Percentiles rank a stretch among this genome's conserved stretches.
Conservation (phyloP, 2,797 vertebrate species). For the Alauda arvensis region DNA sequence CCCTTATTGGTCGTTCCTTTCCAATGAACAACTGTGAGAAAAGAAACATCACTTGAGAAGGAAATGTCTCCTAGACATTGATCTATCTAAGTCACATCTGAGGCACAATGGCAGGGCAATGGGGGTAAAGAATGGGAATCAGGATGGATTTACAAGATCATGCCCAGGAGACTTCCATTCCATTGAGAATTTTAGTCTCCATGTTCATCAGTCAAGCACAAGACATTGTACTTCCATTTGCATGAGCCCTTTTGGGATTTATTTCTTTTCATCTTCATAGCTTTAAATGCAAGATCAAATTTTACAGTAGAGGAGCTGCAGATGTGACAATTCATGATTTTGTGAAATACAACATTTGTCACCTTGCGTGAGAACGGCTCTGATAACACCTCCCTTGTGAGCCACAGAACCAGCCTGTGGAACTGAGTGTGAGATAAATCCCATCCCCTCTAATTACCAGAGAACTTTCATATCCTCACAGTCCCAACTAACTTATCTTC, state of each 20-base stretch:
- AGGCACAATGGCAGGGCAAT: not conserved
- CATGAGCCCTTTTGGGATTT: not conserved
- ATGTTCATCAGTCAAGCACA: not conserved
- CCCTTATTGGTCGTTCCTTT: not conserved
- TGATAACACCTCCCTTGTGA: not conserved
- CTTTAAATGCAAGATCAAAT: not conserved
- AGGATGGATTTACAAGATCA: not conserved
- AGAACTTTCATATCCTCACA: not conserved
- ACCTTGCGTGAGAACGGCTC: not conserved
- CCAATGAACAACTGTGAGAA: not conserved
- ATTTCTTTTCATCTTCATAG: not conserved
- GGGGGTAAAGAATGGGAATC: not conserved
- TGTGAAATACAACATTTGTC: not conserved
- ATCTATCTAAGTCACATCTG: not conserved
- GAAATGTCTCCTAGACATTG: not conserved
- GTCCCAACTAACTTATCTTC: conserved; percentile 8
- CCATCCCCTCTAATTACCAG: conserved; percentile 3
- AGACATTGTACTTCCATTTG: not conserved
- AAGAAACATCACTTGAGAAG: not conserved
- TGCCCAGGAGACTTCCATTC: not conserved
- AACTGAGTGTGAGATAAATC: not conserved
- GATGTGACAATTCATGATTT: not conserved
- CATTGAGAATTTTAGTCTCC: not conserved
- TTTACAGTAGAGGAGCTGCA: not conserved
- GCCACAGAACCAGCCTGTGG: not conserved